A percentile compares a stretch with the other conserved stretches of the same genome.
These are phyloP conservation scores for Bufo gargarizans DNA, from an alignment of 2,113 vertebrate species.

Conservation along the genomic window DNA sequence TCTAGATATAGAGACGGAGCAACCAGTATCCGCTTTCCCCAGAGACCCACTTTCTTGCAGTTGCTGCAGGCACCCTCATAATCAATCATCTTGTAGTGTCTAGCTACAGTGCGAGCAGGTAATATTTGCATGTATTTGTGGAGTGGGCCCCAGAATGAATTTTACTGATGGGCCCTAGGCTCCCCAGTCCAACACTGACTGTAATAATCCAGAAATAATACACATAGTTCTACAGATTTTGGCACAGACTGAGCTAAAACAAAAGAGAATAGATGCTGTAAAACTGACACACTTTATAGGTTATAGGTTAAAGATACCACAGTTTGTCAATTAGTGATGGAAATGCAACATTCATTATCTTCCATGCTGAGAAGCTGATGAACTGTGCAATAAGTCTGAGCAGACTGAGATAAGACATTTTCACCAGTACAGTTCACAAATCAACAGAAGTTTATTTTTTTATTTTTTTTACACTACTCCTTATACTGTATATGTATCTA, in stretches of 20 bases:
- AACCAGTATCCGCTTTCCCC: too few relatives aligned
- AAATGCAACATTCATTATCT: conserved; percentile 94
- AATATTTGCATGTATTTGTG: too few relatives aligned
- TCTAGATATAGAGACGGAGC: too few relatives aligned
- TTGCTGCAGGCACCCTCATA: too few relatives aligned
- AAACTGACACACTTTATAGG: conserved; percentile 68
- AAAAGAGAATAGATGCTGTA: not conserved
- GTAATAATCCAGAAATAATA: not conserved
- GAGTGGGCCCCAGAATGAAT: too few relatives aligned
- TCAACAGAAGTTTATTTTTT: conserved; percentile 65
- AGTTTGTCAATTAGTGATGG: conserved; percentile 88
- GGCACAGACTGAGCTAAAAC: not conserved
- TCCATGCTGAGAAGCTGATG: conserved; percentile 99
- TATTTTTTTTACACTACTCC: conserved; percentile 64
- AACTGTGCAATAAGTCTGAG: conserved; percentile 96
- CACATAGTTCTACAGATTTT: not conserved
- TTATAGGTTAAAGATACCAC: conserved; percentile 83
- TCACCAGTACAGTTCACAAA: conserved; percentile 79
- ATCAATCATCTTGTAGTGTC: too few relatives aligned
- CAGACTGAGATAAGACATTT: conserved; percentile 88
- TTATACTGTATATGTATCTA: not conserved
- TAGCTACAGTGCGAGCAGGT: too few relatives aligned
- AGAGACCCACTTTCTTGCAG: too few relatives aligned
- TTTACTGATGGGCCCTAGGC: too few relatives aligned
- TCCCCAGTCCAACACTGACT: too few relatives aligned